phyloP scores from a whole-genome alignment of 2,888 invertebrate species.

The Rhabditoides inermis region DNA sequence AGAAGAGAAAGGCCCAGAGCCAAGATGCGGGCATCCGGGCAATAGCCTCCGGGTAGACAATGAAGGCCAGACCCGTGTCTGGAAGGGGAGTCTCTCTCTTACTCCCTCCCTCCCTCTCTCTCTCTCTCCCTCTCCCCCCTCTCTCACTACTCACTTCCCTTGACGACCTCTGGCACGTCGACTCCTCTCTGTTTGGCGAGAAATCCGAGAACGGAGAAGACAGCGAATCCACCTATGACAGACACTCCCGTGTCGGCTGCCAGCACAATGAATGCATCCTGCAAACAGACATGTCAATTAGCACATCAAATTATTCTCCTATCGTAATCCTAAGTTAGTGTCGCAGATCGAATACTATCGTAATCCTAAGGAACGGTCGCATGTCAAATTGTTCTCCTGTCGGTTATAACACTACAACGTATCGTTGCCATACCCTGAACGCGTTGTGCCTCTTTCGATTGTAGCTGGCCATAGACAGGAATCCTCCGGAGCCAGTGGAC shows the following conservation, averaged over 20 bases:
- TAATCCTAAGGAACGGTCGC: too few species aligned
- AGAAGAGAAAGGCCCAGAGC: constrained; percentile 53
- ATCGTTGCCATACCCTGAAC: too few species aligned
- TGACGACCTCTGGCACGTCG: constrained; percentile 50
- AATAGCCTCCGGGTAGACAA: constrained; percentile 53
- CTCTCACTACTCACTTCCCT: too few species aligned
- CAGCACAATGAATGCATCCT: constrained; percentile 4
- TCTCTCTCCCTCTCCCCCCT: too few species aligned
- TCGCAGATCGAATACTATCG: too few species aligned
- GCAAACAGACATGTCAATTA: too few species aligned
- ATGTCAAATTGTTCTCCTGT: too few species aligned
- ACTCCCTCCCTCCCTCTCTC: constrained; percentile 26
- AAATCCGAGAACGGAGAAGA: constrained; percentile 54
- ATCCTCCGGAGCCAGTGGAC: constrained; percentile 42
- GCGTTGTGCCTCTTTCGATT: constrained; percentile 37
- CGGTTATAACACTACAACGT: too few species aligned
- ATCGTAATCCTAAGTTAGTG: too few species aligned
- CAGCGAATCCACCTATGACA: constrained; percentile 19
- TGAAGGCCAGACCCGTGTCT: constrained; percentile 55
- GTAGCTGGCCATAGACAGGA: constrained; percentile 39
- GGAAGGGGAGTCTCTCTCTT: too few species aligned
- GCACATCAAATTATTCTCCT: too few species aligned
- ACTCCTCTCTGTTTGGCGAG: constrained; percentile 48
- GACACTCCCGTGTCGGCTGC: too few species aligned
- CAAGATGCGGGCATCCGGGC: constrained; percentile 50